A percentile compares a stretch with the other conserved stretches of the same genome.
Conservation (phyloP, 2,113 vertebrate species). For the Rallus limicola region DNA sequence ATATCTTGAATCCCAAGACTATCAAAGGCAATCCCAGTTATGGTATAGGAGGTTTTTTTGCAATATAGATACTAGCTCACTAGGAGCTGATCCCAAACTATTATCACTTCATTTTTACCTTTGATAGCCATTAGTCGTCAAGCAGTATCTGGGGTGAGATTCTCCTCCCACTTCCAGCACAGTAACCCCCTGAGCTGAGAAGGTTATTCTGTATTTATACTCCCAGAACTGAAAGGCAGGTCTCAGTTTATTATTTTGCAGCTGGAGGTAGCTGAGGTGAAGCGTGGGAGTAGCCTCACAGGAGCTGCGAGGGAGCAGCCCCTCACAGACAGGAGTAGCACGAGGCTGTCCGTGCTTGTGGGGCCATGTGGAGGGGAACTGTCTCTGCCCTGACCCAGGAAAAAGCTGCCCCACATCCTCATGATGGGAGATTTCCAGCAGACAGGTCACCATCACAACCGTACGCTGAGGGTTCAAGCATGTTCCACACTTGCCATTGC, state of each 20-base stretch:
- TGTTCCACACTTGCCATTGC: not conserved
- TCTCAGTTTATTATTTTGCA: not conserved
- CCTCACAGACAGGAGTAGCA: not conserved
- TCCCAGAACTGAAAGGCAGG: not conserved
- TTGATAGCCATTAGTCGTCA: not conserved
- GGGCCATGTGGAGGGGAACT: accelerated
- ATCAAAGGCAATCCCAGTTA: not conserved
- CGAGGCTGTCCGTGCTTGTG: accelerated
- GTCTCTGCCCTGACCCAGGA: not conserved
- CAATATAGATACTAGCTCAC: not conserved
- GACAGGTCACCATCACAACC: not conserved
- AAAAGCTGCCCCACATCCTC: not conserved
- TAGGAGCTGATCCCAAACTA: not conserved
- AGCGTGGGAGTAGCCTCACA: accelerated
- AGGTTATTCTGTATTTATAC: not conserved
- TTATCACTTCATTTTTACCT: not conserved
- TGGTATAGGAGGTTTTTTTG: not conserved
- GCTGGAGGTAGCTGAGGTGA: not conserved
- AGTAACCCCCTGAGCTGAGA: not conserved
- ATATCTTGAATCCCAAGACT: not conserved
- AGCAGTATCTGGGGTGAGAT: not conserved
- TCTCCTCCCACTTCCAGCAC: not conserved
- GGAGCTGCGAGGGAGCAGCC: not conserved
- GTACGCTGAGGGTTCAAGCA: accelerated
- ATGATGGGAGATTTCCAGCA: not conserved